Conservation (phyloP, 2,113 vertebrate genomes). For the Lepisosteus osseus region DNA sequence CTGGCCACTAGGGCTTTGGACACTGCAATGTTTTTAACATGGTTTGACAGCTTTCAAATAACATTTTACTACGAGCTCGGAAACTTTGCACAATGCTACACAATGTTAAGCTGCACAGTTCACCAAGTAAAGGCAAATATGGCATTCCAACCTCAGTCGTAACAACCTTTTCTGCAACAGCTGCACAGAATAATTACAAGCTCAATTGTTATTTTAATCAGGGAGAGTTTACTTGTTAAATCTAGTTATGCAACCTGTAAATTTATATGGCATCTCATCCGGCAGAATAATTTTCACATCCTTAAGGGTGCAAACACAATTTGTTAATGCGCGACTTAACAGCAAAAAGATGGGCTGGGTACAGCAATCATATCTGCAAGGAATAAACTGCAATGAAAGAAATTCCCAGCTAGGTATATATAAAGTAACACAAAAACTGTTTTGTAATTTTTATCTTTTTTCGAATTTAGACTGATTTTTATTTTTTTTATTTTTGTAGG, state of each 20-base stretch:
- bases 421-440: too few species aligned
- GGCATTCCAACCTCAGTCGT: slow-evolving; percentile 68
- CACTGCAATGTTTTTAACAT: slow-evolving; percentile 77
- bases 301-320: neutral
- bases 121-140: slow-evolving; percentile 64
- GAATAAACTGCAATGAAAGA: too few species aligned
- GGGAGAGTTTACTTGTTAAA: slow-evolving; percentile 67
- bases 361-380: too few species aligned
- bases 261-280: slow-evolving; percentile 62
- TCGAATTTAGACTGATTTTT: too few species aligned
- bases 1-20: slow-evolving; percentile 69
- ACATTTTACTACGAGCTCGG: slow-evolving; percentile 71
- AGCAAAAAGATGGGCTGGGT: too few species aligned
- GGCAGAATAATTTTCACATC: slow-evolving; percentile 36
- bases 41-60: slow-evolving; percentile 82
- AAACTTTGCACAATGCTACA: slow-evolving; percentile 73
- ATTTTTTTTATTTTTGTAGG: too few species aligned
- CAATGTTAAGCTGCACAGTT: slow-evolving; percentile 69
- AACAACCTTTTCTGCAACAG: slow-evolving; percentile 72
- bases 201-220: slow-evolving; percentile 80
- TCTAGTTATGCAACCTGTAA: slow-evolving; percentile 73
- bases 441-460: too few species aligned
- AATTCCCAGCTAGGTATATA: too few species aligned
- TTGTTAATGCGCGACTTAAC: too few species aligned
- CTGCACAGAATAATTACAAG: slow-evolving; percentile 76